Evolutionary conservation across 2,888 invertebrate species (phyloP).

Genomic region (Podabrus alpinus): DNA sequence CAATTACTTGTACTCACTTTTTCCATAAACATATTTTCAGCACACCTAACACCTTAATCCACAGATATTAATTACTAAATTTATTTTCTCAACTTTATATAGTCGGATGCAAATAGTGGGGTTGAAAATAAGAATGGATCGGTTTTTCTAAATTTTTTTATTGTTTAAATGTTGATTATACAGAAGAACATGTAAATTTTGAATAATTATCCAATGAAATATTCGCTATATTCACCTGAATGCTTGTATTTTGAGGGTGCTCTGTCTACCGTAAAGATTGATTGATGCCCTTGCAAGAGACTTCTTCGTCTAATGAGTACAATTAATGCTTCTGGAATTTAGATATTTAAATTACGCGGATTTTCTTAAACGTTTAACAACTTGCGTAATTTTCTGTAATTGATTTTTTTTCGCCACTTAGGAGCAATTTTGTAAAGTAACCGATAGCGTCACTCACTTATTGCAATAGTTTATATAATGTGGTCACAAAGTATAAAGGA

Average conservation of each 20-base stretch:
- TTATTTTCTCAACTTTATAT: constrained; percentile 34
- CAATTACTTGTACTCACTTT: not conserved
- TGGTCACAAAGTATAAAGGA: not conserved
- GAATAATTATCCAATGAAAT: constrained; percentile 36
- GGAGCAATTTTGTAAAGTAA: not conserved
- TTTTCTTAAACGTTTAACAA: not conserved
- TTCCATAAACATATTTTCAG: not conserved
- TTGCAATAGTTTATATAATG: not conserved
- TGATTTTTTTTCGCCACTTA: not conserved
- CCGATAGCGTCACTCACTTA: not conserved
- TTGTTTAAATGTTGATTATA: constrained; percentile 44
- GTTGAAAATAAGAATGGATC: constrained; percentile 28
- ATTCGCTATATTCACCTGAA: constrained; percentile 38
- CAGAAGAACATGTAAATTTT: constrained; percentile 34
- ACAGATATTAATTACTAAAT: constrained; percentile 26
- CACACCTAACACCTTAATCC: constrained; percentile 2
- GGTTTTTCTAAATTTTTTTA: constrained; percentile 41
- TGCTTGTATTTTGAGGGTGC: constrained; percentile 44
- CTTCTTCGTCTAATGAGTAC: constrained; percentile 45
- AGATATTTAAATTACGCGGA: constrained; percentile 9
- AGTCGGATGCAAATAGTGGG: constrained; percentile 33
- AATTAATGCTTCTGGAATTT: constrained; percentile 41
- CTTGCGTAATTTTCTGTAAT: not conserved
- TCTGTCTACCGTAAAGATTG: constrained; percentile 52
- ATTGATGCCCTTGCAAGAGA: constrained; percentile 52